Evolutionary conservation across 2,113 vertebrate genomes (phyloP), one percentile per base, ranked within the genome.

Genomic region (Tonatia bakeri): DNA sequence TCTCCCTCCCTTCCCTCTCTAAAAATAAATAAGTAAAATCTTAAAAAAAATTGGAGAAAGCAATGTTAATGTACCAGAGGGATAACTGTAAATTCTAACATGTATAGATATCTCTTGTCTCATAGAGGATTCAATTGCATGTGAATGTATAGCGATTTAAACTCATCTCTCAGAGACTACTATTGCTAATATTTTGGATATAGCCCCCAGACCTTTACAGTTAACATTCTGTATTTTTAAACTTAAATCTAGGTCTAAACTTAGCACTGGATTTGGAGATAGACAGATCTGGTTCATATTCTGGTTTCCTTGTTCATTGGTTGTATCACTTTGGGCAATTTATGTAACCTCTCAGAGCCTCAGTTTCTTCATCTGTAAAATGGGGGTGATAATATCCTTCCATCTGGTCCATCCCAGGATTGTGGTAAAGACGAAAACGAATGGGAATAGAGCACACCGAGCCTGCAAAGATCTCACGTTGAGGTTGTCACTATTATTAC

Each of bases 291-390:
- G 52, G 36, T 54, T 94, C 65, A 47, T 56, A 56, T 67, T 85
- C n/a, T 69, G n/a, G 24, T 7, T 81, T 76, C 43, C 36, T 1
- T 50, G 69, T 72, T 69, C 87, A 69, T 20, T 73, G 69, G n/a
- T 64, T 81, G 33, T 70, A 28, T 69, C 17, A 70, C 56, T 59
- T 70, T 82, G 61, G 73, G 54, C 36, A 92, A 47, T 76, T 67
- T n/a, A 64, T 36, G 81, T 87, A 83, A 87, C 52, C 38, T 90
- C 69, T 50, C 43, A 24, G 47, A 70, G 26, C 28, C 90, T 92
- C 45, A 28, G 33, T 96, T 91, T 94, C 45, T 47, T 95, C 59
- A 61, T 72, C 28, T 90, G 73, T 89, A 90, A 91, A 90, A 87
- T 50, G 91, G 28, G 36, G 8, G 13, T 72, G n/a, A 81, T 26